phyloP scores from a whole-genome alignment of 1,140 invertebrate genomes.

The Caenorhabditis brenneri region DNA sequence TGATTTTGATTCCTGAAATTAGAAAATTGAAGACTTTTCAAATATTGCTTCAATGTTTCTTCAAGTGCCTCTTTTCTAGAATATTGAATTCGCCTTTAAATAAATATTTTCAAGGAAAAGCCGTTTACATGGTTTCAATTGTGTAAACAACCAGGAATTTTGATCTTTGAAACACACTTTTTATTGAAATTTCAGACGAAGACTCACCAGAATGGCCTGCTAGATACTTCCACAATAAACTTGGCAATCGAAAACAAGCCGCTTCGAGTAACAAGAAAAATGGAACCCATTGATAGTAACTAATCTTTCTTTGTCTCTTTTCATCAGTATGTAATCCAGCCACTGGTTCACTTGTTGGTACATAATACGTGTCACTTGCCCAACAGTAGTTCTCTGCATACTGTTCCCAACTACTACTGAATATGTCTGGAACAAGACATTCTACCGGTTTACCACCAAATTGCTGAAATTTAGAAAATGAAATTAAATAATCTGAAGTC shows the following conservation, averaged over 20 bases:
- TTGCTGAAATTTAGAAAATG: conserved; percentile 52
- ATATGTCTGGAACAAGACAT: conserved; percentile 58
- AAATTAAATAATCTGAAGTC: not conserved
- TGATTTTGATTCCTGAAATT: conserved; percentile 57
- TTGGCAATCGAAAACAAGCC: conserved; percentile 71
- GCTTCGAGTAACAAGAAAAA: conserved; percentile 70
- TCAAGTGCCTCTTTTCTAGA: not conserved
- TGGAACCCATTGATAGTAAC: conserved; percentile 73
- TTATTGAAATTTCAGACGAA: not conserved
- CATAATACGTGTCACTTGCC: conserved; percentile 60
- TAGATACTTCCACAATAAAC: conserved; percentile 70
- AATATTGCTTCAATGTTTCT: not conserved
- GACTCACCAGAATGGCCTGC: conserved; percentile 61
- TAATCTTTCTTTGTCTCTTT: conserved; percentile 49
- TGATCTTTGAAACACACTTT: not conserved
- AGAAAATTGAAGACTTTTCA: not conserved
- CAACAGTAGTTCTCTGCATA: conserved; percentile 62
- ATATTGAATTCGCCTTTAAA: not conserved
- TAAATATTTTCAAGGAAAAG: not conserved
- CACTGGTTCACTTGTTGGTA: conserved; percentile 50
- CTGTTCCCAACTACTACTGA: conserved; percentile 53
- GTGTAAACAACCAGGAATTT: not conserved
- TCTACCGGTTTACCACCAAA: conserved; percentile 60
- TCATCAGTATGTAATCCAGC: conserved; percentile 51
- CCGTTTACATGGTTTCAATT: not conserved